Base-by-base conservation (phyloP, 2,113 vertebrate species). In the Ovis canadensis region DNA sequence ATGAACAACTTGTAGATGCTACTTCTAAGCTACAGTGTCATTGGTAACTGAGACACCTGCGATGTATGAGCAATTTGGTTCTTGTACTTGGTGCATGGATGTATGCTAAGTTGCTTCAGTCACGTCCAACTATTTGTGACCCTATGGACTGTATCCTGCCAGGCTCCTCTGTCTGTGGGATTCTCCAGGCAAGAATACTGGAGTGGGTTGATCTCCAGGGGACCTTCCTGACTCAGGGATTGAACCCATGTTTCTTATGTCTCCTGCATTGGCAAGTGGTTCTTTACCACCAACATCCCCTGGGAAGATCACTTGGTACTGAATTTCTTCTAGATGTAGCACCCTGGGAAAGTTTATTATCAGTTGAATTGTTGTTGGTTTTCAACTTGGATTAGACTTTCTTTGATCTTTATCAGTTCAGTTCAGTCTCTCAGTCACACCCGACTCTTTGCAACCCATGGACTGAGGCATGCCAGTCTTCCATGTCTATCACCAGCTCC, bases 361-460 rank as follows among this genome's bases (percentile, higher is more conserved):
- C 88, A 52, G 21, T 45, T 88, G 88, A 29, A 59, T 81, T 81
- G 52, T 80, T 62, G 54, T 45, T 93, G 92, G 54, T 91, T 83
- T 88, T 91, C 60, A 83, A 87, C 60, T 62, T 94, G 23, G 94
- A 62, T 62, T 91, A 52, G 60, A 33, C 88, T 96, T 94, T 15
- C 55, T 80, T 60, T 74, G 88, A 87, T 60, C n/a, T 74, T 71
- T 45, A 71, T 36, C 64, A 6, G n/a, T 36, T 71, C n/a, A 36
- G 19, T 71, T 36, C n/a, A 74, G 23, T 74, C 10, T 36, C 67
- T 40, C 71, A 40, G 19, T 25, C 6, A 43, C 21, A 43, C 40
- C 3, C 1, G 5, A 40, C 36, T 74, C 71, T 74, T 74, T 74
- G 11, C 5, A 25, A 23, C 71, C 21, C 71, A 43, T 43, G 71